Evolutionary conservation across 1,140 invertebrate species (phyloP).

Genomic region (Ridgeia piscesae): DNA sequence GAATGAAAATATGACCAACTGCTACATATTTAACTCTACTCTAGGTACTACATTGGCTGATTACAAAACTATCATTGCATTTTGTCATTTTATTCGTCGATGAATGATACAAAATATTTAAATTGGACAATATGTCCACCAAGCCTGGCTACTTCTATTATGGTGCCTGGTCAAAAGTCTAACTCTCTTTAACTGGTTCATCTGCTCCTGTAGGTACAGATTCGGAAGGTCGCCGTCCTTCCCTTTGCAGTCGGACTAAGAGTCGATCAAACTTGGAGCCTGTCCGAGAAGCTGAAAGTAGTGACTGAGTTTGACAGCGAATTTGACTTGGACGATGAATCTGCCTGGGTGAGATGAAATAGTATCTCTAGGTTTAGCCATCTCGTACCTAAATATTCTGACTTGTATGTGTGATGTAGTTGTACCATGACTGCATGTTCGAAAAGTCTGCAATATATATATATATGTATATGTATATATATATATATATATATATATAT

Average conservation of each 20-base stretch:
- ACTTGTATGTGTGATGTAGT: too few species aligned
- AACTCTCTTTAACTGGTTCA: not conserved
- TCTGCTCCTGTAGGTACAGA: not conserved
- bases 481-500: too few species aligned
- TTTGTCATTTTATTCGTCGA: not conserved
- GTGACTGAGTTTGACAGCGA: constrained; percentile 34
- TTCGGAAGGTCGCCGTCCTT: not conserved
- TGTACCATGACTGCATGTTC: too few species aligned
- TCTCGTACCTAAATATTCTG: too few species aligned
- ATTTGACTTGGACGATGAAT: constrained; percentile 46
- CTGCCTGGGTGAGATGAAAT: constrained; percentile 42
- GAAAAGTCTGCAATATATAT: too few species aligned
- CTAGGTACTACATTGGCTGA: too few species aligned
- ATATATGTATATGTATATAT: too few species aligned
- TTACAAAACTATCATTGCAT: too few species aligned
- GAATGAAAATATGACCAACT: too few species aligned
- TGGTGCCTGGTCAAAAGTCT: not conserved
- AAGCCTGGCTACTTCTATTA: not conserved
- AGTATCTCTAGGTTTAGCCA: not conserved
- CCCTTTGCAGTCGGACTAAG: not conserved
- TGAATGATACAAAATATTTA: not conserved
- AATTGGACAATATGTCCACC: not conserved
- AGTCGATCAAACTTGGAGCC: constrained; percentile 34
- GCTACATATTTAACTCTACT: too few species aligned
- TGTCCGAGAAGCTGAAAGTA: constrained; percentile 37